Base-by-base conservation (phyloP, 1,140 invertebrate species). In the Teleopsis dalmanni region DNA sequence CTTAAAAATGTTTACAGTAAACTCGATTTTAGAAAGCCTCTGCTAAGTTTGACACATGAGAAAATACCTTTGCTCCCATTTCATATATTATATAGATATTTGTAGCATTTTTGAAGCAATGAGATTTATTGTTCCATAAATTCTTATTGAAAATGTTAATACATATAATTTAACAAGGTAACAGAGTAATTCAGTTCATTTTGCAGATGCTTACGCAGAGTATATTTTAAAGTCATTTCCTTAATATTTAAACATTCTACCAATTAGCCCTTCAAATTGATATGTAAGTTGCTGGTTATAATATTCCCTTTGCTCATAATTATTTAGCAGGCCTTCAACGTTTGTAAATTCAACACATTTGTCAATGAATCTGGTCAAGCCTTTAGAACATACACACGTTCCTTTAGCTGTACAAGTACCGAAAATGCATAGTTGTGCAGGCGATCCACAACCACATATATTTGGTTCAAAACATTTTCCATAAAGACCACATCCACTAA, bases 241-340 rank as follows among this genome's bases (percentile, higher is more conserved):
- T 47, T 27, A 47, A 19, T 36, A 36, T n/a, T 37, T 35, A 29
- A 66, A 66, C 7, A 62, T 33, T 33, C 57, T 56, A 7, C 60
- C 62, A 21, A 65, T 61, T 5, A 68, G 50, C 18, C 51, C 55
- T 47, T 59, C 47, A 21, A 65, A 68, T 48, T 68, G 60, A n/a
- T 59, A 53, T 29, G 33, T 48, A 6, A 68, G 38, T 29, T 60
- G 53, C 1, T 35, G 23, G 47, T 59, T 57, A 2, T 46, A 51
- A 4, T 57, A 43, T n/a, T 18, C 36, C 1, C 53, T 43, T 10
- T 38, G 47, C 11, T 52, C 47, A n/a, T 31, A 31, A 10, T 37
- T 56, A 26, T 34, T 42, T 3, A 67, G 19, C 18, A 53, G 2
- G 45, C 38, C 11, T 3, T 40, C 1, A 51, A 54, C 1, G 44